phyloP scores from a whole-genome alignment of 2,888 invertebrate species.

The Scaeva pyrastri region DNA sequence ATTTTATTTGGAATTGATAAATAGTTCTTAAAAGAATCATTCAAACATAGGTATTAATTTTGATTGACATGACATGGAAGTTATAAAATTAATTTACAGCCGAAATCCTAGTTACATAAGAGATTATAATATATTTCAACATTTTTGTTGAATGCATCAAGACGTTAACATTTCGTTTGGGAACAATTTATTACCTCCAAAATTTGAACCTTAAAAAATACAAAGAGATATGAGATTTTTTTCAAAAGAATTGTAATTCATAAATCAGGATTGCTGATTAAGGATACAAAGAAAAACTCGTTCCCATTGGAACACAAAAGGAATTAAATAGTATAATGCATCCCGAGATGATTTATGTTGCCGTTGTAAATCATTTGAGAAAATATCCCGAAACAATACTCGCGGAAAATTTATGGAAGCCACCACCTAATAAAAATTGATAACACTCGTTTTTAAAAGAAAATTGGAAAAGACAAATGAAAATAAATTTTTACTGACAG shows the following conservation, averaged over 20 bases:
- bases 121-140: no score
- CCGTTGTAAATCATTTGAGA: slow-evolving; percentile 22
- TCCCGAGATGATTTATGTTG: slow-evolving; percentile 62
- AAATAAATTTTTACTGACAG: slow-evolving; percentile 37
- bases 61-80: no score
- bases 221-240: neutral
- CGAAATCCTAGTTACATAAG: no score
- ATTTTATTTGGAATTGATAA: no score
- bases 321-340: slow-evolving; percentile 5
- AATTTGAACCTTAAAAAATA: no score
- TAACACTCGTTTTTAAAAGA: slow-evolving; percentile 67
- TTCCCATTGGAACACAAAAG: neutral
- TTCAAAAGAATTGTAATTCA: neutral
- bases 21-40: no score
- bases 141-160: no score
- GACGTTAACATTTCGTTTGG: no score
- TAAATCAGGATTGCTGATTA: slow-evolving; percentile 7
- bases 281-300: slow-evolving; percentile 26
- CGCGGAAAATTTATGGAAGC: slow-evolving; percentile 64
- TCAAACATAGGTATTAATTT: no score
- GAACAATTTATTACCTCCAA: no score
- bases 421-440: slow-evolving; percentile 75
- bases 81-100: no score
- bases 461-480: slow-evolving; percentile 52
- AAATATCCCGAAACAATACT: slow-evolving; percentile 39